These are phyloP conservation scores for Phalacrocorax pelagicus DNA, from an alignment of 2,113 vertebrate species.

Conservation along the genomic window DNA sequence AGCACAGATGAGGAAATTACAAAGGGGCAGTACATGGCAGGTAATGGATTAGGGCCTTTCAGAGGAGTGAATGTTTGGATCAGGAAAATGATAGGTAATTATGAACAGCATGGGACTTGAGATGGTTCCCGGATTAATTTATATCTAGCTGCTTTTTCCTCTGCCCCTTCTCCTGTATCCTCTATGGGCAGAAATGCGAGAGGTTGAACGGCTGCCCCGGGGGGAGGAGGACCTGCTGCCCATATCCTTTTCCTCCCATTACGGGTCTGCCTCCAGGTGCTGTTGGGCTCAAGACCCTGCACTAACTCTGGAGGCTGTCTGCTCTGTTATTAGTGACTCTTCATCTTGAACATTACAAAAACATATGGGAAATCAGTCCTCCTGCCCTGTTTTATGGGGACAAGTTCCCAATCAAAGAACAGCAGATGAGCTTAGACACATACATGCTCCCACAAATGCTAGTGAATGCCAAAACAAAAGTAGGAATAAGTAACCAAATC, in stretches of 20 bases:
- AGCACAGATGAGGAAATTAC: constrained; percentile 13
- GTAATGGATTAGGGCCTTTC: constrained; percentile 48
- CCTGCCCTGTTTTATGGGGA: background rate
- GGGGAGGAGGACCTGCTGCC: background rate
- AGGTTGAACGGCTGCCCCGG: accelerated
- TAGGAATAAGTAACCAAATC: background rate
- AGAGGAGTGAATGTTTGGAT: background rate
- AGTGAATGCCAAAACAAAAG: background rate
- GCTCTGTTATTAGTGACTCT: background rate
- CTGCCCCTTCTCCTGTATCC: background rate
- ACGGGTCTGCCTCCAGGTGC: background rate
- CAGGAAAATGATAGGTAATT: constrained; percentile 7
- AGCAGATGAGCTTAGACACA: background rate
- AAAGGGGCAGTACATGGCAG: constrained; percentile 2
- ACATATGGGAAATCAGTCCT: background rate
- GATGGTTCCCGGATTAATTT: constrained; percentile 11
- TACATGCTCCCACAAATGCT: accelerated
- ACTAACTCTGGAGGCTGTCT: background rate
- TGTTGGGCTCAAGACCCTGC: accelerated
- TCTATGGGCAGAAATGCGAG: background rate
- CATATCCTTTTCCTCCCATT: background rate
- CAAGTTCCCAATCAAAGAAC: background rate
- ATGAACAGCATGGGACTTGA: background rate
- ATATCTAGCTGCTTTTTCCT: background rate
- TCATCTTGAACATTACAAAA: background rate